phyloP scores from a whole-genome alignment of 1,140 invertebrate genomes.

The Helicorthomorpha holstii region DNA sequence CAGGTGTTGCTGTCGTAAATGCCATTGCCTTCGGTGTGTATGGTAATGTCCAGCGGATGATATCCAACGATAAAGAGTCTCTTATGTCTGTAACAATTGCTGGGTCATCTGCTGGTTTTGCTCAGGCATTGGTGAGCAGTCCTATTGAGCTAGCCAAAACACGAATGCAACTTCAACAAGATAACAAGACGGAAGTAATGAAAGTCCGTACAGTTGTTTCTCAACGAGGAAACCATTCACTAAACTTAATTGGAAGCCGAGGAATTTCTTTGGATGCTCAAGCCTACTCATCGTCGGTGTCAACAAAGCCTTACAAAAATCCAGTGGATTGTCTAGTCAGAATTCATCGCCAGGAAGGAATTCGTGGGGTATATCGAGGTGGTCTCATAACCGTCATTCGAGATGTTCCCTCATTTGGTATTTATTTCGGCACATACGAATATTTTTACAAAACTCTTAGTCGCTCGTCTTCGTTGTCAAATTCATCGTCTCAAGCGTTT shows the following conservation, averaged over 20 bases:
- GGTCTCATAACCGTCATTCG: conserved; percentile 50
- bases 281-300: too few species aligned
- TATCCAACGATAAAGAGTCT: conserved; percentile 33
- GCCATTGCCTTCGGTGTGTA: conserved; percentile 84
- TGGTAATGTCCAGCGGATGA: conserved; percentile 45
- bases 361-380: conserved; percentile 52
- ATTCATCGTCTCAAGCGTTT: conserved; percentile 23
- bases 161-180: conserved; percentile 44
- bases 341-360: conserved; percentile 42
- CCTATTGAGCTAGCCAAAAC: conserved; percentile 81
- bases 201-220: too few species aligned
- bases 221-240: not conserved
- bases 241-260: conserved; percentile 4
- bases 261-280: too few species aligned
- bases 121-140: conserved; percentile 60
- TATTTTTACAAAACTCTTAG: conserved; percentile 27
- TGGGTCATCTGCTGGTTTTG: conserved; percentile 50
- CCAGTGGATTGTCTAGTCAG: conserved; percentile 44
- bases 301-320: conserved; percentile 30
- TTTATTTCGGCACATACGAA: conserved; percentile 60
- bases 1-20: conserved; percentile 67
- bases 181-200: conserved; percentile 7
- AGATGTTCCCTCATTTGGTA: conserved; percentile 42
- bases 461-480: not conserved
- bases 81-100: conserved; percentile 48